Conservation (phyloP, 2,888 invertebrate species). For the Pediacus dermestoides region DNA sequence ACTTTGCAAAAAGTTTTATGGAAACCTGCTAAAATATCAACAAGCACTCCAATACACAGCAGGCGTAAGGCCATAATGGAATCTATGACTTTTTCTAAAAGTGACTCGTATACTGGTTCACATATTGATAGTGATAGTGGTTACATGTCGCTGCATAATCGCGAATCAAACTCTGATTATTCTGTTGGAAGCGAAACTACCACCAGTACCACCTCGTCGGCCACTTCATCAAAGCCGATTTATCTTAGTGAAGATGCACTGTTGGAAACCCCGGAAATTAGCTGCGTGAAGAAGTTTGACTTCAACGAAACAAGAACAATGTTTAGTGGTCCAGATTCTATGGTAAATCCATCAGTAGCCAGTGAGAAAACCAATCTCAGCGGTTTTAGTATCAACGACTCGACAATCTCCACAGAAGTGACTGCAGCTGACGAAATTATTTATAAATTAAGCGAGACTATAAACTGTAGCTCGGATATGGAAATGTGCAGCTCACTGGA, state of each 20-base stretch:
- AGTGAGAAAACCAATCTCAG: conserved; percentile 4
- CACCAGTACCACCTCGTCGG: conserved; percentile 7
- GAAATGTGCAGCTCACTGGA: background rate
- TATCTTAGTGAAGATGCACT: conserved; percentile 45
- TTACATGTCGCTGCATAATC: conserved; percentile 44
- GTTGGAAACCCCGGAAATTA: conserved; percentile 39
- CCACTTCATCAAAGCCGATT: conserved; percentile 27
- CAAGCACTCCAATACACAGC: background rate
- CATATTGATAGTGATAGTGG: conserved; percentile 46
- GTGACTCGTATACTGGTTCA: background rate
- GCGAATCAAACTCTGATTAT: conserved; percentile 41
- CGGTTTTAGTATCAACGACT: conserved; percentile 16
- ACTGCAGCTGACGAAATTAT: conserved; percentile 5
- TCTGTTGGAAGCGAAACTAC: conserved; percentile 21
- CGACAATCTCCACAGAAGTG: conserved; percentile 15
- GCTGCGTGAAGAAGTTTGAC: conserved; percentile 9
- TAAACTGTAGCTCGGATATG: background rate
- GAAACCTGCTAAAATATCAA: background rate
- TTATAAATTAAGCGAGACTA: conserved; percentile 3
- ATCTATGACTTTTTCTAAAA: too few relatives aligned
- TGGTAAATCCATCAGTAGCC: background rate
- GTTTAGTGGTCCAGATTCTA: background rate
- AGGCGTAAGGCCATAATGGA: too few relatives aligned
- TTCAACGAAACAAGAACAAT: conserved; percentile 8
- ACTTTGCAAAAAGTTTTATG: conserved; percentile 7